These are phyloP conservation scores for Poeciliopsis presidionis DNA, from an alignment of 2,797 vertebrate genomes.

Conservation along the genomic window DNA sequence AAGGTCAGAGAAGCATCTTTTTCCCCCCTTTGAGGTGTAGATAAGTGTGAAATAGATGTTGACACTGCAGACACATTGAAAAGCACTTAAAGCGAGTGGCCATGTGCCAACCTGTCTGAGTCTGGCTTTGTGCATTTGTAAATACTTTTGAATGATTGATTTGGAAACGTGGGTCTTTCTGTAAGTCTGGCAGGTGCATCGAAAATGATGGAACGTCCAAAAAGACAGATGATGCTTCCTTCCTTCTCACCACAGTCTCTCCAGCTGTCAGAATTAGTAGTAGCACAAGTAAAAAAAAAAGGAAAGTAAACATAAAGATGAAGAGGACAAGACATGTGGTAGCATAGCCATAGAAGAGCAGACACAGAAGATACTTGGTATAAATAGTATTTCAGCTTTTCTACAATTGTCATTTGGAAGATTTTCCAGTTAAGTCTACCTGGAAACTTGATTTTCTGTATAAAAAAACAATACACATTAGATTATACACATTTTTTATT, in stretches of 20 bases:
- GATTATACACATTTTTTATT: not conserved
- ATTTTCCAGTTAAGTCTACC: not conserved
- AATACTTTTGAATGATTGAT: constrained; percentile 81
- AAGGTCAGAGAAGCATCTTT: constrained; percentile 78
- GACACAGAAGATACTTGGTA: not conserved
- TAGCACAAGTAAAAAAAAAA: constrained; percentile 37
- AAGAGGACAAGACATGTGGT: constrained; percentile 15
- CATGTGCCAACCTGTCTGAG: constrained; percentile 70
- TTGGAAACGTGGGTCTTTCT: constrained; percentile 58
- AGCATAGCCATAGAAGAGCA: not conserved
- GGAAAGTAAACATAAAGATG: not conserved
- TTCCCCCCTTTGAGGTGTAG: constrained; percentile 74
- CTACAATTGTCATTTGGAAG: not conserved
- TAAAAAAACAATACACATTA: not conserved
- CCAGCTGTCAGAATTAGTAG: constrained; percentile 49
- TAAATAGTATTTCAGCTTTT: not conserved
- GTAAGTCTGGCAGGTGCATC: constrained; percentile 55
- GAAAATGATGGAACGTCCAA: constrained; percentile 47
- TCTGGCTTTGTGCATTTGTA: constrained; percentile 77
- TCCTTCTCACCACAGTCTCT: constrained; percentile 14
- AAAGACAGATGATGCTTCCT: constrained; percentile 38
- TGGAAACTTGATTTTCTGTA: not conserved
- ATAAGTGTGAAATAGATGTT: constrained; percentile 82
- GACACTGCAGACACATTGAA: constrained; percentile 79
- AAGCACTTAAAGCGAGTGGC: constrained; percentile 79